Base-by-base conservation (phyloP, 2,113 vertebrate genomes). In the Pontoporia blainvillei region DNA sequence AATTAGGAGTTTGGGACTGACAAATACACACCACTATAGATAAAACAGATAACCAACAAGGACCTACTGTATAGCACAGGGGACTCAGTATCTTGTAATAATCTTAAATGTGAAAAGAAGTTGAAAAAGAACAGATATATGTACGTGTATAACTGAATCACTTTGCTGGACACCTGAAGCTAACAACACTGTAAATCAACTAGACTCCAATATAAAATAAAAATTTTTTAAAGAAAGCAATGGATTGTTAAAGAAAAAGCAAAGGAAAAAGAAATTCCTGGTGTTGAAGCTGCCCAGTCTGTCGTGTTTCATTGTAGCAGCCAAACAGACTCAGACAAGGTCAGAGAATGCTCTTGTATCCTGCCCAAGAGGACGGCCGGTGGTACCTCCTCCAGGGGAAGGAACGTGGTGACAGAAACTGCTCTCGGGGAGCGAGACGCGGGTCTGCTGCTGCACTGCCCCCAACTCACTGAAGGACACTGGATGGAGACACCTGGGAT, bases 301-400 rank as follows among this genome's bases (percentile, higher is more conserved):
- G 12, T 8, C 25, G 6, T 6, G 8, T 29, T 73, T 7, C 3
- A 0, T 8, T 6, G 6, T 4, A 34, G 64, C 9, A 23, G 64
- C 85, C 73, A 10, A 12, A 31, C 27, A 7, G 34, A 39, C 52
- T 1, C 1, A 39, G 71, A 20, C 10, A 7, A n/a, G 2, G 3
- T 39, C 0, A 8, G 41, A 14, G 0, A n/a, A 31, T 0, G 6
- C 8, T n/a, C 57, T 44, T 0, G 3, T 3, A 8, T 20, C 83
- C 44, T 61, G 46, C 44, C 21, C 25, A 6, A 41, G 23, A 34
- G 8, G 20, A 31, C 2, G 1, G 20, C 41, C 29, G 5, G 3
- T 0, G 0, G 44, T 2, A 11, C 5, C 39, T 39, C 44, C 54
- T 23, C 3, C 3, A 34, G 12, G 49, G 15, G 90, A 29, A 27